Conservation (phyloP, 2,113 vertebrate genomes). For the Romanogobio albipinnatus region DNA sequence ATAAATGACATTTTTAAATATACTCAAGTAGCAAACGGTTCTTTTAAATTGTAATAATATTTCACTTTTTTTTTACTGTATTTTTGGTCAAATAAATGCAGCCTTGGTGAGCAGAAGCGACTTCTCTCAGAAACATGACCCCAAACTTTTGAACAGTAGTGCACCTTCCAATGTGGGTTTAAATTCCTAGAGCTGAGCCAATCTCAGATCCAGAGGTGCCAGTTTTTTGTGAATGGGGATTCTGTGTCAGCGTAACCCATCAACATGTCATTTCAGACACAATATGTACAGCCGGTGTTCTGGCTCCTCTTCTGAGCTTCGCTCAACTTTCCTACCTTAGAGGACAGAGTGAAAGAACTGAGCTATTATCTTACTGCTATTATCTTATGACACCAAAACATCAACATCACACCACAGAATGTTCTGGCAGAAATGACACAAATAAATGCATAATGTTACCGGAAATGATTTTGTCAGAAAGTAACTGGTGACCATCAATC, state of each 20-base stretch:
- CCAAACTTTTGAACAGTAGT: background rate
- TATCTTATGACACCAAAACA: constrained; percentile 10
- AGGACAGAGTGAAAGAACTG: constrained; percentile 10
- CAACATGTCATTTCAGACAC: constrained; percentile 34
- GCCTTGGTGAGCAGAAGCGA: background rate
- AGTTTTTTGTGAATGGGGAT: background rate
- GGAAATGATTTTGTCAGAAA: background rate
- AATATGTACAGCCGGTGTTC: background rate
- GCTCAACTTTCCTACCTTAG: background rate
- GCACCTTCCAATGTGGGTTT: background rate
- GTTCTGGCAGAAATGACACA: background rate
- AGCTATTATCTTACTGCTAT: background rate
- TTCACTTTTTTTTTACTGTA: background rate
- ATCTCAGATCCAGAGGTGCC: background rate
- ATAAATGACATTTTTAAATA: background rate
- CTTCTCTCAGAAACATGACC: background rate
- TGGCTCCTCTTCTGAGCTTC: background rate
- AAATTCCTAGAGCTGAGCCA: background rate
- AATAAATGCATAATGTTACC: background rate
- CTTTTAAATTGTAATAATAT: background rate
- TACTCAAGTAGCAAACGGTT: background rate
- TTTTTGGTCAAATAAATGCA: background rate
- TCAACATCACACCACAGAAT: constrained; percentile 10
- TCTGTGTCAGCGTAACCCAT: constrained; percentile 24
- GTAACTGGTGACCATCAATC: background rate